These are phyloP conservation scores for Pseudochromis fuscus DNA, from an alignment of 2,797 vertebrate species.

Conservation along the genomic window DNA sequence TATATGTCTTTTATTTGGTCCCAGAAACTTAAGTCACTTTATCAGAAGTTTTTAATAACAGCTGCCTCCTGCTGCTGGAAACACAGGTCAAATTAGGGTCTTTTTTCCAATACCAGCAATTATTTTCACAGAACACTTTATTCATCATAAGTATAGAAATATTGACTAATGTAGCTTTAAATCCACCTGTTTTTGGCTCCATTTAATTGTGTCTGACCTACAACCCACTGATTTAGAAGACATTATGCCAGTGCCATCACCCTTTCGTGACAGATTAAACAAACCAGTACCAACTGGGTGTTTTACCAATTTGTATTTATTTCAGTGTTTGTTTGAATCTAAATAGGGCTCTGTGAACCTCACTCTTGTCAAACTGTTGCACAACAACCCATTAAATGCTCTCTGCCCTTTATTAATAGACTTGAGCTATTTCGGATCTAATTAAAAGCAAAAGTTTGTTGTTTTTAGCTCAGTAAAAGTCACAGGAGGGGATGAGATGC, in stretches of 20 bases:
- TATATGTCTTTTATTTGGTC: neutral
- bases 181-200: neutral
- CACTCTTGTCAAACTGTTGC: slow-evolving; percentile 3
- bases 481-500: neutral
- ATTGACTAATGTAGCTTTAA: neutral
- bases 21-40: slow-evolving; percentile 13
- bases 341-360: neutral
- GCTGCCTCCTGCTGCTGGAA: slow-evolving; percentile 6
- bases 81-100: neutral
- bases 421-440: slow-evolving; percentile 38
- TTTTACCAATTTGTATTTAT: slow-evolving; percentile 9
- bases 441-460: slow-evolving; percentile 39
- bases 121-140: neutral
- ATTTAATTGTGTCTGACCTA: no score
- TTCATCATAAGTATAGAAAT: neutral
- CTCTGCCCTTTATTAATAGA: slow-evolving; percentile 30
- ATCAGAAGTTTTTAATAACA: neutral
- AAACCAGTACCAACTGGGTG: neutral
- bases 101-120: no score
- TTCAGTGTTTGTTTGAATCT: slow-evolving; percentile 1
- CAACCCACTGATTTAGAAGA: no score
- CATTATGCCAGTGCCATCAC: no score
- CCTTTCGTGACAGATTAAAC: neutral
- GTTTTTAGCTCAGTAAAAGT: slow-evolving; percentile 28
- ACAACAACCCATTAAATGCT: slow-evolving; percentile 25